Conservation (phyloP, 2,888 invertebrate species). For the Diarsia brunnea region DNA sequence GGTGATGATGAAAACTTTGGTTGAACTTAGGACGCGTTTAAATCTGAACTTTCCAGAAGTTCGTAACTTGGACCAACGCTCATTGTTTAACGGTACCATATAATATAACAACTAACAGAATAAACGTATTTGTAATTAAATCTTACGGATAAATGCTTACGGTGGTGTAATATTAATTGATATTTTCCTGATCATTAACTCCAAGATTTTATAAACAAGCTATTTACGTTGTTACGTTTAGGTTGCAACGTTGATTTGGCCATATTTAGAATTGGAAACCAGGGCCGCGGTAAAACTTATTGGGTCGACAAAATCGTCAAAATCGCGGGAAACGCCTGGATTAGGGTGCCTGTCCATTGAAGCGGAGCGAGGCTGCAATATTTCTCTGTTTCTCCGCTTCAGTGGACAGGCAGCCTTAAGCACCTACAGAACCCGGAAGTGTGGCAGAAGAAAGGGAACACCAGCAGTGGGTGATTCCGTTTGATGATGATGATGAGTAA, state of each 20-base stretch:
- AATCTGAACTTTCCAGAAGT: not conserved
- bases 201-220: not conserved
- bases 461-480: not conserved
- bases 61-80: conserved; percentile 26
- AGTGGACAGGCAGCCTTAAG: too few species aligned
- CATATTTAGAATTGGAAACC: not conserved
- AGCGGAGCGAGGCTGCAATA: too few species aligned
- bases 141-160: not conserved
- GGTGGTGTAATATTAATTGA: conserved; percentile 16
- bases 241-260: not conserved
- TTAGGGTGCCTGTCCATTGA: too few species aligned
- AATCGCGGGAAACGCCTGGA: not conserved
- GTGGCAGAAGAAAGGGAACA: not conserved
- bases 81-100: conserved; percentile 23
- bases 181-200: not conserved
- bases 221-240: not conserved
- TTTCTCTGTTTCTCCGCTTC: too few species aligned
- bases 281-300: not conserved
- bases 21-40: not conserved
- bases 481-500: too few species aligned
- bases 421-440: not conserved
- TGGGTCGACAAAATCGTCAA: not conserved
- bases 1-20: not conserved
- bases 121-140: conserved; percentile 21
- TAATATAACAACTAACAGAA: conserved; percentile 20